Conservation (phyloP, 2,888 invertebrate genomes). For the Aleiodes leptofemur region DNA sequence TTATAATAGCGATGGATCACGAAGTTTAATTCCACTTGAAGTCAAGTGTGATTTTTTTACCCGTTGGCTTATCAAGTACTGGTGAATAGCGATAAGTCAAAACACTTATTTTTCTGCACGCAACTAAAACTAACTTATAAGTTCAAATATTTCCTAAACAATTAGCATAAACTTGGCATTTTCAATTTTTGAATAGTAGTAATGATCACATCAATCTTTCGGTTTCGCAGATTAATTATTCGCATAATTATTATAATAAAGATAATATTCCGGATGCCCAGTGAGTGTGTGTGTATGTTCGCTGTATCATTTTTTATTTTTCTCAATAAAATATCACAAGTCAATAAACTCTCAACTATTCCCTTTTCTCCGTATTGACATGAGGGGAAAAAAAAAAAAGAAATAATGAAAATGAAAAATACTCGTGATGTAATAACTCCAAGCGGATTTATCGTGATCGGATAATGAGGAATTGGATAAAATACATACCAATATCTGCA, state of each 20-base stretch:
- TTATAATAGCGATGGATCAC: background rate
- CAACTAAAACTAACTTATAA: too few species aligned
- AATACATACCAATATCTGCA: slow-evolving; percentile 64
- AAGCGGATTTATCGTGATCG: slow-evolving; percentile 15
- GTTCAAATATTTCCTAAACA: too few species aligned
- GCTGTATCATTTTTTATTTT: background rate
- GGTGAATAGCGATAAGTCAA: too few species aligned
- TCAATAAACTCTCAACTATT: slow-evolving; percentile 14
- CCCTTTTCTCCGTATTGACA: background rate
- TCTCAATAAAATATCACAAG: background rate
- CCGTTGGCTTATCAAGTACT: background rate
- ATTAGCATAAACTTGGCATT: too few species aligned
- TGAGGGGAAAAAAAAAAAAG: background rate
- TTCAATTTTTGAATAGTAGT: too few species aligned
- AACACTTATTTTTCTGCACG: too few species aligned
- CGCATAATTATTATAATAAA: too few species aligned
- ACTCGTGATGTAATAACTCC: slow-evolving; percentile 26
- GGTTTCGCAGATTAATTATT: too few species aligned
- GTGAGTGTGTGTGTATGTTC: too few species aligned
- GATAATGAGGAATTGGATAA: slow-evolving; percentile 26
- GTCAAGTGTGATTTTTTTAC: background rate
- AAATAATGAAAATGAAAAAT: slow-evolving; percentile 10
- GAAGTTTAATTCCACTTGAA: slow-evolving; percentile 20
- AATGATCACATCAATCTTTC: too few species aligned
- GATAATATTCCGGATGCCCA: too few species aligned